Percentiles rank a stretch among this genome's conserved stretches.
Evolutionary conservation across 2,797 vertebrate species (phyloP).

Genomic region (Channallabes apus): DNA sequence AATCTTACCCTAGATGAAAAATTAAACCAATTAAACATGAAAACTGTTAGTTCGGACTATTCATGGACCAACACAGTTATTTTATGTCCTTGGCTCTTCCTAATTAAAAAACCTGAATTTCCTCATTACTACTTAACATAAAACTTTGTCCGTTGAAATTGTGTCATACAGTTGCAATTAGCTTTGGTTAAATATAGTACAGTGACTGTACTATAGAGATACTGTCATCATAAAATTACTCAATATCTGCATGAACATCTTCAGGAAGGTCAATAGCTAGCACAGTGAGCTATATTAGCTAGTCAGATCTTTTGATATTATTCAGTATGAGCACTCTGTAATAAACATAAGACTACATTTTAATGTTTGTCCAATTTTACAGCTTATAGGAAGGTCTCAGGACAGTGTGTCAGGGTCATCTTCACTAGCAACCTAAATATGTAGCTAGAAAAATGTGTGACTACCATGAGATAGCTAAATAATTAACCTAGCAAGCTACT

Average conservation of each 20-base stretch:
- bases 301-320: not conserved
- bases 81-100: not conserved
- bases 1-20: not conserved
- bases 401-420: not conserved
- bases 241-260: not conserved
- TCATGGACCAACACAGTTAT: not conserved
- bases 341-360: not conserved
- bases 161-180: not conserved
- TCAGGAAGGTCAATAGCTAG: not conserved
- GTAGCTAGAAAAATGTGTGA: not conserved
- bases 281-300: not conserved
- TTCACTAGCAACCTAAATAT: not conserved
- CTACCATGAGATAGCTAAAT: not conserved
- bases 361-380: not conserved
- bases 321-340: not conserved
- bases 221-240: not conserved
- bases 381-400: not conserved
- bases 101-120: not conserved
- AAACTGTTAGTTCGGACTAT: not conserved
- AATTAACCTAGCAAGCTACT: not conserved
- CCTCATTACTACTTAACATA: not conserved
- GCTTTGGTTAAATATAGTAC: conserved; percentile 29
- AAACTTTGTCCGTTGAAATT: not conserved
- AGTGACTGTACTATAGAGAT: conserved; percentile 19
- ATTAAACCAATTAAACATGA: not conserved